phyloP scores from a whole-genome alignment of 2,113 vertebrate species.

The Pavo muticus region DNA sequence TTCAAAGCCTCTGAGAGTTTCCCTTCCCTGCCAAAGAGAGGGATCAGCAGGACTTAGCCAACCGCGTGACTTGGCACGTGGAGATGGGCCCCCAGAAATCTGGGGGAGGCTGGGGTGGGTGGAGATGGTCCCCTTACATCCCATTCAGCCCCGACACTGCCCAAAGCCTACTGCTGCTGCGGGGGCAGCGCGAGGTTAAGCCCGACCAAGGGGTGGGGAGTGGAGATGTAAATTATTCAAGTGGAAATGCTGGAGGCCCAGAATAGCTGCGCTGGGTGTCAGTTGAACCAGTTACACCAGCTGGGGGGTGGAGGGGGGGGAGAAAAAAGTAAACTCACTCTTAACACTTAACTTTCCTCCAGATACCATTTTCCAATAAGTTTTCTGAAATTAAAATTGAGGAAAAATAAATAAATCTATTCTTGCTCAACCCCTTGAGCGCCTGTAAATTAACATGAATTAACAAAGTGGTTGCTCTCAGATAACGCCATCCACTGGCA shows the following conservation, averaged over 20 bases:
- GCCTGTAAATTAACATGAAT: neutral
- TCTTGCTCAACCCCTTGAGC: rapidly evolving
- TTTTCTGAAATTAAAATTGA: neutral
- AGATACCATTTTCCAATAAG: neutral
- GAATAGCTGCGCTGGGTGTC: conserved; percentile 1
- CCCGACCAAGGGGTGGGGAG: neutral
- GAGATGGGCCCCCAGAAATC: neutral
- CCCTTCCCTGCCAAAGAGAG: neutral
- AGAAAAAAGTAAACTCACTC: neutral
- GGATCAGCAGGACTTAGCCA: conserved; percentile 36
- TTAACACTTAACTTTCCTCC: neutral
- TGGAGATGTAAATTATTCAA: conserved; percentile 49
- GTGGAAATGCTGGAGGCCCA: conserved; percentile 31
- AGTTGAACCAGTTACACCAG: neutral
- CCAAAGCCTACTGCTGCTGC: rapidly evolving
- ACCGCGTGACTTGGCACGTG: neutral
- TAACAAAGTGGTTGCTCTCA: rapidly evolving
- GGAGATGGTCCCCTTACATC: neutral
- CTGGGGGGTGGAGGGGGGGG: neutral
- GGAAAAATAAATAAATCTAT: rapidly evolving
- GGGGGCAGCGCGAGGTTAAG: neutral
- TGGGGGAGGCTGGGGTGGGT: neutral
- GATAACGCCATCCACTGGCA: neutral
- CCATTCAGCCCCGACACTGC: neutral
- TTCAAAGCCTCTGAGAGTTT: neutral